These are phyloP conservation scores for Procambarus virginalis DNA, from an alignment of 1,140 invertebrate species.

Conservation along the genomic window DNA sequence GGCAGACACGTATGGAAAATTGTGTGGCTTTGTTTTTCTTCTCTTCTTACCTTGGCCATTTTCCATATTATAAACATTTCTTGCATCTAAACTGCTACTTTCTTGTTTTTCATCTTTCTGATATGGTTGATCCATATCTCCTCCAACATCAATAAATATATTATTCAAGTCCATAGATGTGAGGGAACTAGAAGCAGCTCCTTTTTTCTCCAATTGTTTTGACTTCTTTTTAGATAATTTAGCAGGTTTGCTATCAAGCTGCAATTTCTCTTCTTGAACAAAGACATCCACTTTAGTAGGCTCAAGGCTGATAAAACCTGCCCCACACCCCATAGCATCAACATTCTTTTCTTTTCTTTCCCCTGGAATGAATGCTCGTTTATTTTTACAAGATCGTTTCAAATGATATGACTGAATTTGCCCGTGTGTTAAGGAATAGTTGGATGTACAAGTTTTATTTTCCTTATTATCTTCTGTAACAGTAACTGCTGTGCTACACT, in stretches of 20 bases:
- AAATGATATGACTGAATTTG: conserved; percentile 39
- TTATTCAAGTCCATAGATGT: background rate
- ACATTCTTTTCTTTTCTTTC: background rate
- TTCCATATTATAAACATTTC: background rate
- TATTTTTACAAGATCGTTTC: conserved; percentile 23
- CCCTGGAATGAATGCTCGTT: conserved; percentile 37
- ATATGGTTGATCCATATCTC: background rate
- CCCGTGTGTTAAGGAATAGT: background rate
- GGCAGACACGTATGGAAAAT: conserved; percentile 30
- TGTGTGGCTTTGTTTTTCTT: conserved; percentile 3
- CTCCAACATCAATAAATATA: conserved; percentile 30
- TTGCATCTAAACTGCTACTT: background rate
- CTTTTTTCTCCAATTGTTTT: background rate
- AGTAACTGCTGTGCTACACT: background rate
- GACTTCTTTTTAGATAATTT: background rate
- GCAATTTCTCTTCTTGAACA: background rate
- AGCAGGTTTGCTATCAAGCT: background rate
- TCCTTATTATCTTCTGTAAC: background rate
- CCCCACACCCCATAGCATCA: background rate
- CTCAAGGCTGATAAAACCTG: conserved; percentile 22
- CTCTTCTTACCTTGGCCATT: background rate
- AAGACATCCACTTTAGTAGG: background rate
- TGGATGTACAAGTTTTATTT: conserved; percentile 1
- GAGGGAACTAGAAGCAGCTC: background rate
- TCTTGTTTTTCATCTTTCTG: background rate